phyloP scores from a whole-genome alignment of 2,113 vertebrate species.

The Podarcis muralis region DNA sequence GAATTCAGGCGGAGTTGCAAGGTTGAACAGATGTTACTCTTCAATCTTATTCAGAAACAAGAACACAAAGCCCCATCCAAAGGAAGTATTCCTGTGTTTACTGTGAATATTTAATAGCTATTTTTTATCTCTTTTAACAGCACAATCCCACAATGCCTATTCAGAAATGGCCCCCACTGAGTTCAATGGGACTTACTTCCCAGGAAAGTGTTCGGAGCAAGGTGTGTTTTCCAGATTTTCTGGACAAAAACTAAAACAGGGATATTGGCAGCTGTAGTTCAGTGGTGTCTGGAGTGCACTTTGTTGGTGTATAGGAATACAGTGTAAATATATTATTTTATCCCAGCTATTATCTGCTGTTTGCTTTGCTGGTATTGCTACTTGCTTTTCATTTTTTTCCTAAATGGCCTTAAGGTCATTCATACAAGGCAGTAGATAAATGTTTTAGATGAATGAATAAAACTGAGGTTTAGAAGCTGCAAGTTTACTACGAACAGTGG shows the following conservation, averaged over 20 bases:
- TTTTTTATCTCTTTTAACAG: background rate
- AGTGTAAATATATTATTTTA: background rate
- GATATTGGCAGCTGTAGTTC: no score
- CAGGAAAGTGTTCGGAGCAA: no score
- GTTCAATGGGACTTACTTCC: background rate
- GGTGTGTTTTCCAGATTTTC: no score
- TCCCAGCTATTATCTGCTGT: background rate
- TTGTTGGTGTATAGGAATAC: no score
- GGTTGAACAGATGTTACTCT: background rate
- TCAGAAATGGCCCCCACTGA: background rate
- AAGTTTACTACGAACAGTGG: background rate
- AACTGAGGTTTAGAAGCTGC: background rate
- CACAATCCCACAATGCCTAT: background rate
- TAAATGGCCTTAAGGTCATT: background rate
- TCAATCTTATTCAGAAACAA: background rate
- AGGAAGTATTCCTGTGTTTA: background rate
- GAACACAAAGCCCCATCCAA: background rate
- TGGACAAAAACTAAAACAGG: no score
- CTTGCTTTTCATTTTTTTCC: background rate
- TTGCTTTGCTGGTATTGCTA: background rate
- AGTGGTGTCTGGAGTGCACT: no score
- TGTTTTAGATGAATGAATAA: background rate
- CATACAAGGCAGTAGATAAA: background rate
- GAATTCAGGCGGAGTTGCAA: rapidly evolving
- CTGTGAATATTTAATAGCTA: background rate